Conservation (phyloP, 2,797 vertebrate species). For the Enteromius trimaculatus region DNA sequence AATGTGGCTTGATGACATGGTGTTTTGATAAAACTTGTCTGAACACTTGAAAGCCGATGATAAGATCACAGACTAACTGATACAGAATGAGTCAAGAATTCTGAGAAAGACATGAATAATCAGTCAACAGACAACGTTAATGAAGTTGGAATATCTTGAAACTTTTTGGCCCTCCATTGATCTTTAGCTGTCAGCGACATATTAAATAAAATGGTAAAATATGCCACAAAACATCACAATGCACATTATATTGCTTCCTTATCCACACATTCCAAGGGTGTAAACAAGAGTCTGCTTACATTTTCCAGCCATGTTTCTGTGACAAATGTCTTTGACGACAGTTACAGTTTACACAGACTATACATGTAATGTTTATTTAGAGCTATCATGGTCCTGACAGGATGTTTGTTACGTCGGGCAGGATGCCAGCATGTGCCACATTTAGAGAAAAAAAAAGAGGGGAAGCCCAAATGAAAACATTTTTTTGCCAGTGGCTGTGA, state of each 20-base stretch:
- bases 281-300: constrained; percentile 10
- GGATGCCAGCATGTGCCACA: constrained; percentile 44
- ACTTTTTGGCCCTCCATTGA: neutral
- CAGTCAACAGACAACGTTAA: constrained; percentile 24
- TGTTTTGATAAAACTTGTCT: constrained; percentile 46
- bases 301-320: constrained; percentile 10
- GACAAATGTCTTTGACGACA: neutral
- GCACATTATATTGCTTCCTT: neutral
- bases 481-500: constrained; percentile 62
- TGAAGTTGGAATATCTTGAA: neutral
- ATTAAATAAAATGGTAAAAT: neutral
- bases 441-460: constrained; percentile 11
- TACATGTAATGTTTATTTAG: constrained; percentile 20
- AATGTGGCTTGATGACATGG: constrained; percentile 34
- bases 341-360: constrained; percentile 11
- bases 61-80: constrained; percentile 48
- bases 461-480: constrained; percentile 40
- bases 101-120: constrained; percentile 41
- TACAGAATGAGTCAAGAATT: constrained; percentile 49
- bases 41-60: constrained; percentile 44
- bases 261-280: constrained; percentile 2
- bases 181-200: neutral
- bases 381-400: constrained; percentile 36
- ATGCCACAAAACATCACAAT: neutral
- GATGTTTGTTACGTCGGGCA: constrained; percentile 44